phyloP scores from a whole-genome alignment of 1,140 invertebrate genomes.

The Drosophila malerkotliana region DNA sequence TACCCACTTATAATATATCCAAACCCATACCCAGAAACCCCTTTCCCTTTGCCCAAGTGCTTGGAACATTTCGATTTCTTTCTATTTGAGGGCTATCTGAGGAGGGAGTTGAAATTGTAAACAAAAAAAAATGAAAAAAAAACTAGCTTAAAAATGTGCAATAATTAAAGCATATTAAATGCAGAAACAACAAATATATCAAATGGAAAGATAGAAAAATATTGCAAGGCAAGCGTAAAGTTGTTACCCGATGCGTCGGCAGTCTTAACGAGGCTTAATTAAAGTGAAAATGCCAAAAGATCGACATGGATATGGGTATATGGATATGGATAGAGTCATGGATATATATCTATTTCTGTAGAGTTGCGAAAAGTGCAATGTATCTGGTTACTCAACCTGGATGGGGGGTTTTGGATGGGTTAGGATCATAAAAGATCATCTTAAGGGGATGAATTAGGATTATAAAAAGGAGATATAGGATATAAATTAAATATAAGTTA shows the following conservation, averaged over 20 bases:
- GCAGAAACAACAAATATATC: conserved; percentile 13
- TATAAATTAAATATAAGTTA: too few relatives aligned
- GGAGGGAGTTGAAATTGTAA: conserved; percentile 18
- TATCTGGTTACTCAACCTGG: conserved; percentile 22
- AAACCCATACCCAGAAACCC: not conserved
- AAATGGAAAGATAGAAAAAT: conserved; percentile 30
- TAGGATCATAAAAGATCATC: too few relatives aligned
- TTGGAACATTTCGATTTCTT: conserved; percentile 53
- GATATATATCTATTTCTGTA: conserved; percentile 7
- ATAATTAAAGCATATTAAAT: conserved; percentile 48
- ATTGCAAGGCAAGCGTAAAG: conserved; percentile 49
- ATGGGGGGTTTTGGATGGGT: not conserved
- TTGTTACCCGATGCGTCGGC: conserved; percentile 47
- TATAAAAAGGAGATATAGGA: too few relatives aligned
- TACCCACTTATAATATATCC: not conserved
- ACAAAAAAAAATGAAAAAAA: not conserved
- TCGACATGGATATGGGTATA: conserved; percentile 37
- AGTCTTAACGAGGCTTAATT: conserved; percentile 49
- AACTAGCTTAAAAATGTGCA: conserved; percentile 46
- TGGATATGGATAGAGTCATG: conserved; percentile 15
- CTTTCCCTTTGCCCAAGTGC: not conserved
- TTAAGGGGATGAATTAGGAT: too few relatives aligned
- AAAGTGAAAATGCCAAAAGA: conserved; percentile 53
- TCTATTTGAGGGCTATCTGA: conserved; percentile 9
- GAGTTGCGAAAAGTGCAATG: conserved; percentile 29